Conservation (phyloP, 1,140 invertebrate species). For the Oedothorax gibbosus region DNA sequence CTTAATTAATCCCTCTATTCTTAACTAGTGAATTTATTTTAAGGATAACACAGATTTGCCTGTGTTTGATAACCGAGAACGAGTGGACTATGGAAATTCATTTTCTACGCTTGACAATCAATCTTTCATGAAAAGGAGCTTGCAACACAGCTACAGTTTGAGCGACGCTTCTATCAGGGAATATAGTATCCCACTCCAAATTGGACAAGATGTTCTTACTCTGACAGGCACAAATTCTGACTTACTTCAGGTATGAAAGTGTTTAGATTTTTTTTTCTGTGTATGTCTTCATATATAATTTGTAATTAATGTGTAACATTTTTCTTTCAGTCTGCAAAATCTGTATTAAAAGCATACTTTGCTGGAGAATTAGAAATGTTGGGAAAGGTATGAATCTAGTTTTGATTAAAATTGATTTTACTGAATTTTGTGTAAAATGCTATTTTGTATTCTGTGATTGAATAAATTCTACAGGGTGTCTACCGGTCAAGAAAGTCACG, state of each 20-base stretch:
- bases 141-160: constrained; percentile 83
- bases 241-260: constrained; percentile 30
- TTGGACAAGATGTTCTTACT: constrained; percentile 80
- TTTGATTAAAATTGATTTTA: constrained; percentile 8
- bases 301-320: not conserved
- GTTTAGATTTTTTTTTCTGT: constrained; percentile 23
- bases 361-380: constrained; percentile 71
- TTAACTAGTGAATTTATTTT: not conserved
- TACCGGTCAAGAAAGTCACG: no score
- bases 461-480: no score
- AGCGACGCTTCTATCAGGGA: constrained; percentile 86
- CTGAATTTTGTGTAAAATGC: not conserved
- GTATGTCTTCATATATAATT: constrained; percentile 36
- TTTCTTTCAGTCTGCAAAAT: constrained; percentile 79
- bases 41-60: constrained; percentile 36
- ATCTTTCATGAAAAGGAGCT: constrained; percentile 56
- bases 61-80: constrained; percentile 2
- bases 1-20: no score
- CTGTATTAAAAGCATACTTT: constrained; percentile 87
- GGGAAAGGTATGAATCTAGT: constrained; percentile 37
- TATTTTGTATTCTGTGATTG: not conserved
- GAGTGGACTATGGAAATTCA: constrained; percentile 15
- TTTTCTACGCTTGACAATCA: constrained; percentile 29
- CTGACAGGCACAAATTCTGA: constrained; percentile 44
- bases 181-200: constrained; percentile 86